Conservation (phyloP, 1,140 invertebrate species). For the Anoplolepis gracilipes region DNA sequence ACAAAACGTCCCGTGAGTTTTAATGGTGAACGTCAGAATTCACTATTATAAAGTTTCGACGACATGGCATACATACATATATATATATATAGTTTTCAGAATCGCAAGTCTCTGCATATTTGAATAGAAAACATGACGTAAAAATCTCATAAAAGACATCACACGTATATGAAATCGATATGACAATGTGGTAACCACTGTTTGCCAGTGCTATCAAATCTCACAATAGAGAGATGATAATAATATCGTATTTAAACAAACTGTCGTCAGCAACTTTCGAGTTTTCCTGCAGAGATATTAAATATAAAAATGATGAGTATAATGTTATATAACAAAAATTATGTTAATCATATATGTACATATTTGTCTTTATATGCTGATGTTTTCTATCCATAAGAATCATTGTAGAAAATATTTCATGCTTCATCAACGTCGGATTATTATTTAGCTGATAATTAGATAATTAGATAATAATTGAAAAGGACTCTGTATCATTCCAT, state of each 20-base stretch:
- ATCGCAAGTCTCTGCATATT: neutral
- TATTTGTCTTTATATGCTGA: neutral
- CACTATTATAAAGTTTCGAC: slow-evolving; percentile 13
- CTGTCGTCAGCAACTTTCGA: neutral
- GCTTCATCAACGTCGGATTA: too few species aligned
- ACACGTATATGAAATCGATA: neutral
- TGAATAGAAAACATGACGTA: neutral
- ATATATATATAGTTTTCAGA: neutral
- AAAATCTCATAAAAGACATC: neutral
- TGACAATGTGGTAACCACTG: neutral
- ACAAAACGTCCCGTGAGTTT: slow-evolving; percentile 8
- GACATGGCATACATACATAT: too few species aligned
- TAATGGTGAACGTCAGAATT: neutral
- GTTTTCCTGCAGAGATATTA: too few species aligned
- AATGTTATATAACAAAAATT: too few species aligned
- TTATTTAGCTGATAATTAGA: too few species aligned
- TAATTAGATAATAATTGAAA: too few species aligned
- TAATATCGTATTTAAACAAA: too few species aligned
- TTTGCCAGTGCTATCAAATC: neutral
- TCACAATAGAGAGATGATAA: too few species aligned
- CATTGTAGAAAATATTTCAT: neutral
- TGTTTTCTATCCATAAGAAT: too few species aligned
- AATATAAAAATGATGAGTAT: too few species aligned
- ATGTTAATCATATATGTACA: too few species aligned
- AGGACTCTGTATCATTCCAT: neutral